phyloP scores from a whole-genome alignment of 1,140 invertebrate genomes.

The Linepithema humile region DNA sequence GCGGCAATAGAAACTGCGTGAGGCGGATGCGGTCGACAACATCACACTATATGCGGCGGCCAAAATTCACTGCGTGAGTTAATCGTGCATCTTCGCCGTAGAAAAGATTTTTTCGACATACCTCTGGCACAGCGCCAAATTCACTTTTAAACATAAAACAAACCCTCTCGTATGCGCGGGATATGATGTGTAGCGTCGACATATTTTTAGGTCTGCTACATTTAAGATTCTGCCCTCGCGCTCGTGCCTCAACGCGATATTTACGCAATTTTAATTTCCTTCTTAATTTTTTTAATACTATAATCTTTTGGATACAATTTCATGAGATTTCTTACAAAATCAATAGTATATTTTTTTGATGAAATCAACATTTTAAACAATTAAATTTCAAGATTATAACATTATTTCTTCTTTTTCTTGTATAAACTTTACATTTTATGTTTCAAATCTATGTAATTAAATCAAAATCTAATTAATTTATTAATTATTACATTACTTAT shows the following conservation, averaged over 20 bases:
- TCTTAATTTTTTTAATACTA: not conserved
- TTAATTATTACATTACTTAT: no score
- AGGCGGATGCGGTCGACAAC: not conserved
- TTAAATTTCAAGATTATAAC: not conserved
- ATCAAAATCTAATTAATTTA: no score
- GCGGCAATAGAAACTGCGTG: not conserved
- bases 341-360: not conserved
- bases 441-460: not conserved
- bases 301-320: not conserved
- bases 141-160: slow-evolving; percentile 59
- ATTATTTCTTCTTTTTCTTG: not conserved
- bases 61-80: not conserved
- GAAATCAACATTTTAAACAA: not conserved
- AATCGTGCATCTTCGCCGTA: slow-evolving; percentile 1
- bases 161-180: slow-evolving; percentile 18
- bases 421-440: not conserved
- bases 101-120: slow-evolving; percentile 4
- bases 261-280: slow-evolving; percentile 7
- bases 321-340: not conserved
- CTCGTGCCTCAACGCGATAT: not conserved
- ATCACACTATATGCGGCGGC: not conserved
- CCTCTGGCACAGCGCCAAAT: slow-evolving; percentile 58
- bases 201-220: slow-evolving; percentile 72
- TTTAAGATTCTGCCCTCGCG: slow-evolving; percentile 49
- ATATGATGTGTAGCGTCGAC: slow-evolving; percentile 50